Conservation (phyloP, 2,113 vertebrate genomes). For the Brienomyrus longianalis region DNA sequence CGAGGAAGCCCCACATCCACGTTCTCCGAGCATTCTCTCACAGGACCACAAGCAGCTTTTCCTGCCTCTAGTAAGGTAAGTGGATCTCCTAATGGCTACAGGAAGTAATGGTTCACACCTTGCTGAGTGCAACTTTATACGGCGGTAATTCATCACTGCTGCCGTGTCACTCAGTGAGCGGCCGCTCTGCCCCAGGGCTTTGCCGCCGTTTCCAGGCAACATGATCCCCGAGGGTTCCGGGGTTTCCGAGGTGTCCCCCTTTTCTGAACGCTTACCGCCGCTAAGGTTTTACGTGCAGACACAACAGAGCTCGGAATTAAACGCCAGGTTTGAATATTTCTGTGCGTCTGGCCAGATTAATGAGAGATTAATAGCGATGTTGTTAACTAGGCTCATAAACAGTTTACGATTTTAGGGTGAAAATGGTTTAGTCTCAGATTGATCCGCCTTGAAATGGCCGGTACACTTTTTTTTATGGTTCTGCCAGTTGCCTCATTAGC, state of each 20-base stretch:
- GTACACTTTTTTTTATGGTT: not conserved
- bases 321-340: not conserved
- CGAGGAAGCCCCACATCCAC: not conserved
- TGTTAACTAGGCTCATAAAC: not conserved
- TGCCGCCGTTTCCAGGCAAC: slow-evolving; percentile 17
- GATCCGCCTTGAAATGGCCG: not conserved
- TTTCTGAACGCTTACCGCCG: not conserved
- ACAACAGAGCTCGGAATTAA: not conserved
- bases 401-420: not conserved
- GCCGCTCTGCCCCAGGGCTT: slow-evolving; percentile 26
- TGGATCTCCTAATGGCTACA: slow-evolving; percentile 45
- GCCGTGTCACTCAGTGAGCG: slow-evolving; percentile 40
- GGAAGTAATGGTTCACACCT: slow-evolving; percentile 49
- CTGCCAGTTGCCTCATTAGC: not conserved
- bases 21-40: not conserved
- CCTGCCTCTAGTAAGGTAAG: slow-evolving; percentile 35
- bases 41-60: not conserved
- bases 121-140: slow-evolving; percentile 51
- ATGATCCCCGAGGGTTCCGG: not conserved
- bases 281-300: not conserved
- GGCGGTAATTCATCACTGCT: slow-evolving; percentile 40
- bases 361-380: not conserved
- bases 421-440: not conserved
- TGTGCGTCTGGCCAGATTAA: not conserved
- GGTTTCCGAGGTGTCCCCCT: not conserved